Conservation (phyloP, 2,888 invertebrate genomes). For the Clostera curtula region DNA sequence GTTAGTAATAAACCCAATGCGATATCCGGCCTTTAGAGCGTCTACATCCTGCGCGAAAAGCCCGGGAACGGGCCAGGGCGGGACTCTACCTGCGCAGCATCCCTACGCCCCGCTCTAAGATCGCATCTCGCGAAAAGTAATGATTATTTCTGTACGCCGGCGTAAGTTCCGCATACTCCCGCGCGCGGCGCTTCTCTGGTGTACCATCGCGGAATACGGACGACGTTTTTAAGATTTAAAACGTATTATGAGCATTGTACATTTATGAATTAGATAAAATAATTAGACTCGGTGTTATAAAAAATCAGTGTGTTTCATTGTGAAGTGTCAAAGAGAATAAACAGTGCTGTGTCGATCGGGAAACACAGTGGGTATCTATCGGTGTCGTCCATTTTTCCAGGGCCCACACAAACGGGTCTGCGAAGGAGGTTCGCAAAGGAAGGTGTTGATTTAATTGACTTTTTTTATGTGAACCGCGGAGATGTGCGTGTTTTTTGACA, state of each 20-base stretch:
- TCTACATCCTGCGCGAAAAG: conserved; percentile 64
- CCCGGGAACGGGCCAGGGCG: conserved; percentile 59
- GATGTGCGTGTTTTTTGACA: conserved; percentile 18
- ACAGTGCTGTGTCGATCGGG: conserved; percentile 7
- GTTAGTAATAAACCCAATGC: conserved; percentile 56
- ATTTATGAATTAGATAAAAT: conserved; percentile 45
- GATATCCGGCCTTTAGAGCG: conserved; percentile 51
- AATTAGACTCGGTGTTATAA: conserved; percentile 20
- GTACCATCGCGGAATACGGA: conserved; percentile 49
- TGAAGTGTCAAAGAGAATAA: conserved; percentile 7
- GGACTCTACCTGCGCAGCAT: conserved; percentile 63
- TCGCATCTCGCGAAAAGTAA: conserved; percentile 75
- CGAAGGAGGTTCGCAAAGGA: no score
- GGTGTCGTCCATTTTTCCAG: conserved; percentile 21
- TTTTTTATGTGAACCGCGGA: conserved; percentile 11
- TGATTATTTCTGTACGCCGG: conserved; percentile 73
- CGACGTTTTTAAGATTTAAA: conserved; percentile 53
- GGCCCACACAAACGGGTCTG: conserved; percentile 15
- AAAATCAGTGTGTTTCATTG: conserved; percentile 10
- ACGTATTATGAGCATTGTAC: conserved; percentile 52
- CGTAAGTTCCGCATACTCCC: conserved; percentile 64
- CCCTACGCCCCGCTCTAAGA: conserved; percentile 56
- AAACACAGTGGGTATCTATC: conserved; percentile 9
- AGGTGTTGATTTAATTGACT: no score
- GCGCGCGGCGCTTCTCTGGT: conserved; percentile 57